phyloP scores from a whole-genome alignment of 2,113 vertebrate genomes.

The Chamaea fasciata region DNA sequence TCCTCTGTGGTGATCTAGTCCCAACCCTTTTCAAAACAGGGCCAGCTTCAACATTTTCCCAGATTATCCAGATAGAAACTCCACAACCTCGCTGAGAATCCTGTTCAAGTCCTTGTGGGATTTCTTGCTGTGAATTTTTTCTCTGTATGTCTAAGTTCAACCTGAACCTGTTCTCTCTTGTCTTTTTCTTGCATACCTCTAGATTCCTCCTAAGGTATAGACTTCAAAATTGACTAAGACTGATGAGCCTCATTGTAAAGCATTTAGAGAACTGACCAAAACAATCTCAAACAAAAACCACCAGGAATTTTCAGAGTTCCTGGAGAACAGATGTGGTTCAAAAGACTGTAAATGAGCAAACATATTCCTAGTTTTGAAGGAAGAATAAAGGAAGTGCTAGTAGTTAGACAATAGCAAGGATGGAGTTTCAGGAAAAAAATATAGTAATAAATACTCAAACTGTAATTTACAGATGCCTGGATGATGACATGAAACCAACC shows the following conservation, averaged over 20 bases:
- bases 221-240: not conserved
- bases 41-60: not conserved
- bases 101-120: accelerated
- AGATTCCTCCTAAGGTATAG: not conserved
- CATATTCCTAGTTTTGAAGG: not conserved
- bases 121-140: not conserved
- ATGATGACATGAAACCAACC: not conserved
- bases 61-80: not conserved
- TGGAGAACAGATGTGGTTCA: not conserved
- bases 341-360: not conserved
- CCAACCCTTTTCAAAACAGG: not conserved
- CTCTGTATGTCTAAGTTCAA: not conserved
- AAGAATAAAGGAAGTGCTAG: not conserved
- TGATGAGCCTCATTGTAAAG: not conserved
- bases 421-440: not conserved
- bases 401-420: not conserved
- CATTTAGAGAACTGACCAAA: not conserved
- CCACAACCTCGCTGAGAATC: not conserved
- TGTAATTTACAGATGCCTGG: not conserved
- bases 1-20: not conserved
- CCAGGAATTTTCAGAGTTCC: not conserved
- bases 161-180: not conserved
- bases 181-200: not conserved
- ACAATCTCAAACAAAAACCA: not conserved
- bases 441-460: not conserved